These are phyloP conservation scores for Pelmatolapia mariae DNA, from an alignment of 2,113 vertebrate genomes.

Conservation along the genomic window DNA sequence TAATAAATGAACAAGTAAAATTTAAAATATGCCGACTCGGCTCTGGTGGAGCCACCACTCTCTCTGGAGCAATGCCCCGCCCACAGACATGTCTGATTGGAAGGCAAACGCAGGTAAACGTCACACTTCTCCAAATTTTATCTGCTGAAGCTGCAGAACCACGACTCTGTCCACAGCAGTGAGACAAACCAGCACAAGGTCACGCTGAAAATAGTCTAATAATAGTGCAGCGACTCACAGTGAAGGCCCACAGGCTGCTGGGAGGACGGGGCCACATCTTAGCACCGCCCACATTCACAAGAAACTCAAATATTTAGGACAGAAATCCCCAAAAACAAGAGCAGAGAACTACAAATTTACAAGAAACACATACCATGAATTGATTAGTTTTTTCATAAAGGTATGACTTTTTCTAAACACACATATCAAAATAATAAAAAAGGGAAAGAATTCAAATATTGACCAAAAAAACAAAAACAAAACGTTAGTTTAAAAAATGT, in stretches of 20 bases:
- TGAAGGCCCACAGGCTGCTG: neutral
- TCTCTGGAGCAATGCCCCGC: neutral
- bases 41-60: neutral
- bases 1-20: neutral
- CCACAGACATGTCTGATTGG: neutral
- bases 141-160: neutral
- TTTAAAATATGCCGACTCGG: rapidly evolving
- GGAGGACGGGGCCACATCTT: neutral
- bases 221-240: neutral
- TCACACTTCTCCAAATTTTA: neutral
- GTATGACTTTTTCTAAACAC: neutral
- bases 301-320: neutral
- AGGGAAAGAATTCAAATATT: neutral
- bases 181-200: neutral
- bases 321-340: neutral
- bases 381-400: neutral
- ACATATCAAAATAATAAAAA: neutral
- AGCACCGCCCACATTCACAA: neutral
- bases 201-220: neutral
- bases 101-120: neutral
- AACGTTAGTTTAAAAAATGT: rapidly evolving
- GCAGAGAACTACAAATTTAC: neutral
- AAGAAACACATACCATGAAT: neutral
- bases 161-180: neutral
- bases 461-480: too few relatives aligned